Evolutionary conservation across 2,113 vertebrate species (phyloP).

Genomic region (Xiphophorus maculatus): DNA sequence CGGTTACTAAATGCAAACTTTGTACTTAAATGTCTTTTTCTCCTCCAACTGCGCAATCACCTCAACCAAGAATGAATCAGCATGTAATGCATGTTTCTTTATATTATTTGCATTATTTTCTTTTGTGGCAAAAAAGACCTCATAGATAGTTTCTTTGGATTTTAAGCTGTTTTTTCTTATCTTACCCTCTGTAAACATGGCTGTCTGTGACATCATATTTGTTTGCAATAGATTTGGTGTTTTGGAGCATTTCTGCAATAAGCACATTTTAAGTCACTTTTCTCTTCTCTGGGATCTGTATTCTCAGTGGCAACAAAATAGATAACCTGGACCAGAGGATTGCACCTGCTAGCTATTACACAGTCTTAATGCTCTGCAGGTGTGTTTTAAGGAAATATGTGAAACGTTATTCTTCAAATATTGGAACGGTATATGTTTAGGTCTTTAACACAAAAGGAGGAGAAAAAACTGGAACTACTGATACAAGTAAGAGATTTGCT

Average conservation of each 20-base stretch:
- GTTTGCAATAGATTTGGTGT: constrained; percentile 28
- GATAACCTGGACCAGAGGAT: constrained; percentile 13
- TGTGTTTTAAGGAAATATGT: background rate
- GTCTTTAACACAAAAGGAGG: background rate
- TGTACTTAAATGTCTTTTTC: background rate
- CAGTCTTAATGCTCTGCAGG: background rate
- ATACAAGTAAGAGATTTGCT: background rate
- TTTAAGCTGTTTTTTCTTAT: background rate
- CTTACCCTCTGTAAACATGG: background rate
- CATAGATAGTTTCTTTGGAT: background rate
- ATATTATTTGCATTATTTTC: background rate
- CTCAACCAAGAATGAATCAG: background rate
- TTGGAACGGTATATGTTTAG: background rate
- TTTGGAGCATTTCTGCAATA: constrained; percentile 22
- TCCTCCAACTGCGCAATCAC: background rate
- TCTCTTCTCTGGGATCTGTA: constrained; percentile 22
- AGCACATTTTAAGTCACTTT: constrained; percentile 29
- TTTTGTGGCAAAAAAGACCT: background rate
- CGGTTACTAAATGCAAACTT: background rate
- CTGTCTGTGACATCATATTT: constrained; percentile 1
- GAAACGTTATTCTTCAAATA: background rate
- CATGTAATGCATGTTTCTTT: background rate
- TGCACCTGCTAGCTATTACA: background rate
- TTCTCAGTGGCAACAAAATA: constrained; percentile 17
- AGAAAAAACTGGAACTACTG: background rate